These are phyloP conservation scores for Probosciger aterrimus DNA, from an alignment of 2,113 vertebrate species.

Conservation along the genomic window DNA sequence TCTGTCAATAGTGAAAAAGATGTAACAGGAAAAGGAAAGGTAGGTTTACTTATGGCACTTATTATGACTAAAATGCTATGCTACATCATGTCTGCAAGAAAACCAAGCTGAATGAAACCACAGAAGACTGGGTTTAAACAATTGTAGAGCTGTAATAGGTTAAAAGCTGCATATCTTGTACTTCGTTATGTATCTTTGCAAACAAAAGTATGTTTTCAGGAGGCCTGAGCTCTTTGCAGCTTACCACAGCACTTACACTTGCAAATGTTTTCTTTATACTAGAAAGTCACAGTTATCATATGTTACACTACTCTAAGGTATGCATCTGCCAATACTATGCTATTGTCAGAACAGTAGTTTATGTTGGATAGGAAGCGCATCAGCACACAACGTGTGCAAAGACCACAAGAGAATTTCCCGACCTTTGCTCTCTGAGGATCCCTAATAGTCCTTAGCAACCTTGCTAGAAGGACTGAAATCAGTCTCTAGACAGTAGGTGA, in stretches of 20 bases:
- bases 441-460: slow-evolving; percentile 47
- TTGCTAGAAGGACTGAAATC: slow-evolving; percentile 13
- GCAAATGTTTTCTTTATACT: not conserved
- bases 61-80: not conserved
- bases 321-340: not conserved
- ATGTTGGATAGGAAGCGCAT: not conserved
- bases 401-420: slow-evolving; percentile 34
- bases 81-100: not conserved
- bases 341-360: not conserved
- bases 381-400: not conserved
- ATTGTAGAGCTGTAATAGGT: not conserved
- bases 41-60: not conserved
- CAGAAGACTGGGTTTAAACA: not conserved
- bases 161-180: not conserved
- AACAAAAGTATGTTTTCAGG: not conserved
- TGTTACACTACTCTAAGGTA: not conserved
- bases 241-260: not conserved
- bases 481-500: not conserved
- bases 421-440: slow-evolving; percentile 22
- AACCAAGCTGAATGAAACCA: not conserved
- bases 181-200: not conserved
- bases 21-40: not conserved
- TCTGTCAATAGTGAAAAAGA: not conserved
- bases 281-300: not conserved
- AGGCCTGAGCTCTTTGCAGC: not conserved